Evolutionary conservation across 2,888 invertebrate species (phyloP), one percentile per base, ranked within the genome.

Genomic region (Leptopilina drosophilae): DNA sequence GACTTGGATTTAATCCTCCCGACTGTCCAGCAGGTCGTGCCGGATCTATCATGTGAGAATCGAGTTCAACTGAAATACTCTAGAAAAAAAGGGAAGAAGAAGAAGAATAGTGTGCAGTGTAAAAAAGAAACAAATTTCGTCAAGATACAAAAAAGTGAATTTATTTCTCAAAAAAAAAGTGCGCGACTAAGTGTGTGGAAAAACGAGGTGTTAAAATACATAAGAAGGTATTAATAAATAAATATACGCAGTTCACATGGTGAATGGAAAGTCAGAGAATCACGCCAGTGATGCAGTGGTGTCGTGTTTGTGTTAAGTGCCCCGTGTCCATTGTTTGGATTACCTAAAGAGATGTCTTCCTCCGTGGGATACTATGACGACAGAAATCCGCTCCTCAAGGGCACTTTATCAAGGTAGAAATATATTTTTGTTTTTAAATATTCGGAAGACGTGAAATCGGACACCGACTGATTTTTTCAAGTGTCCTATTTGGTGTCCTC

Each of bases 301-400:
- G 90, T 90, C 88, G 88, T 89, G 89, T 85, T 84, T 87, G 90
- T 91, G 89, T 82, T 85, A 84, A 88, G 90, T 90, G 90, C 90
- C 90, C 88, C 85, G 90, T 90, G 90, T 81, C 87, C 82, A 87
- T 87, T 87, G 85, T 84, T 90, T 90, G 90, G 90, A 91, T 91
- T 91, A 91, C 90, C 88, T 90, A 90, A 91, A 90, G 56, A 73
- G 89, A 84, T 82, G 82, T 77, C 89, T 85, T 90, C 90, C 85
- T 89, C 90, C 90, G 93, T 93, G 83, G 93, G 93, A 87, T 94
- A 93, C 90, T 93, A 93, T 91, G 92, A 92, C 89, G 93, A 93
- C 86, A 93, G 93, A 87, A 94, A 94, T 92, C 94, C 94, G 86
- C 91, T 94, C 86, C 92, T 94, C 88, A 94, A 94, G 92, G 94